Evolutionary conservation across 2,888 invertebrate genomes (phyloP), one percentile per base, ranked within the genome.

Genomic region (Holacanthella duospinosa): DNA sequence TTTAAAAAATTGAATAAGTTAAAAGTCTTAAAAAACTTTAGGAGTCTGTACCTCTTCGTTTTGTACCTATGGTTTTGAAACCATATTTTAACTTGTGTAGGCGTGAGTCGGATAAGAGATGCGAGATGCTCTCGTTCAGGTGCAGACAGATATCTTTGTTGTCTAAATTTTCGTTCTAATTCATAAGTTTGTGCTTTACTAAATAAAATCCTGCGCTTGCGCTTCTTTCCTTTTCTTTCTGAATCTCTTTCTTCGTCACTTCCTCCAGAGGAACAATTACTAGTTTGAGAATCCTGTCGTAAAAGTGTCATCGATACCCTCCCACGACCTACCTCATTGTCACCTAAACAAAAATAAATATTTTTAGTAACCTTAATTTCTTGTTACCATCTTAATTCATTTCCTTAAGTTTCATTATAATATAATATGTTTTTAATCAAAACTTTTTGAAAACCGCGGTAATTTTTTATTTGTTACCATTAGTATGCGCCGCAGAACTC

Each of bases 111-210:
- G 69, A 99, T 97, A 74, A 94, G 82, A 68, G 90, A 90, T 1
- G 99, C 97, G 70, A 99, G 80, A 76, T 96, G 95, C 76, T 99
- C 99, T 43, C 99, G 80, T 78, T 99, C 99, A 0, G 97, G 97
- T 0, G 97, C 99, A 1, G 95, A 95, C 21, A 99, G 82, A 78
- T 99, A 99, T 70, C 94, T 82, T 77, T 99, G 97, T 76, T 95
- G 94, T 1, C 94, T 83, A 79, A 97, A 97, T 68, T 96, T 83
- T 75, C 94, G 81, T 77, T 97, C 96, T 70, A 97, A 77, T 77
- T 97, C 96, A 79, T 90, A 96, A 0, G 96, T 97, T 77, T 97
- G 97, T 0, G 93, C 91, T 79, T 96, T 97, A 59, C 95, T 94
- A 79, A 99, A 99, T 1, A 99, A 82, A 0, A 99, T 96, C 1